phyloP scores from a whole-genome alignment of 2,113 vertebrate species.

The Vanacampus margaritifer region DNA sequence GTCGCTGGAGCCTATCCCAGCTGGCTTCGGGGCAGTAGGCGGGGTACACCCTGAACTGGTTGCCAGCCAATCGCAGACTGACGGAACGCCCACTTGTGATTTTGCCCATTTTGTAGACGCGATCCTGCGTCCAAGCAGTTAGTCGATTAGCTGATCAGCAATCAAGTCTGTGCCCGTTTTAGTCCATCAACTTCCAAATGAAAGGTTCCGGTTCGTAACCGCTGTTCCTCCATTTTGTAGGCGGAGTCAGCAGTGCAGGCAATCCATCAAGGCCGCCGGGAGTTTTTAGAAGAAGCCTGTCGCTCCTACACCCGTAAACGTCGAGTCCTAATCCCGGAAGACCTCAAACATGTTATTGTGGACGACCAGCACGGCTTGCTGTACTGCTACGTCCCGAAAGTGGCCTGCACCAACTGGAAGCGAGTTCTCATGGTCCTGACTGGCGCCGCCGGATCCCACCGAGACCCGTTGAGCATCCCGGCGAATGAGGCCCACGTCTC shows the following conservation, averaged over 20 bases:
- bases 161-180: too few species aligned
- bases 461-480: slow-evolving; percentile 79
- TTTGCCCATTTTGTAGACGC: too few species aligned
- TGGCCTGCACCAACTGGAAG: slow-evolving; percentile 96
- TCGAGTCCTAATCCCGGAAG: slow-evolving; percentile 78
- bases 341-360: slow-evolving; percentile 87
- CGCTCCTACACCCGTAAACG: slow-evolving; percentile 80
- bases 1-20: too few species aligned
- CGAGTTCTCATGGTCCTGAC: slow-evolving; percentile 89
- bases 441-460: slow-evolving; percentile 68
- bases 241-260: slow-evolving; percentile 71
- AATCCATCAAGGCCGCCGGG: slow-evolving; percentile 78
- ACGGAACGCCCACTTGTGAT: too few species aligned
- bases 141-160: too few species aligned
- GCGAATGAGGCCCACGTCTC: slow-evolving; percentile 84
- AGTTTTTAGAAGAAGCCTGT: slow-evolving; percentile 77
- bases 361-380: slow-evolving; percentile 84
- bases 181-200: slow-evolving; percentile 22
- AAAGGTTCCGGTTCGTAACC: neutral
- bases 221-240: slow-evolving; percentile 24
- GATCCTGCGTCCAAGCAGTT: too few species aligned
- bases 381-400: slow-evolving; percentile 94
- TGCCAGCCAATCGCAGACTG: too few species aligned
- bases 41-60: too few species aligned
- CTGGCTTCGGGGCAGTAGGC: too few species aligned